These are phyloP conservation scores for Drosophila setifemur DNA, from an alignment of 1,140 invertebrate species.

Conservation along the genomic window DNA sequence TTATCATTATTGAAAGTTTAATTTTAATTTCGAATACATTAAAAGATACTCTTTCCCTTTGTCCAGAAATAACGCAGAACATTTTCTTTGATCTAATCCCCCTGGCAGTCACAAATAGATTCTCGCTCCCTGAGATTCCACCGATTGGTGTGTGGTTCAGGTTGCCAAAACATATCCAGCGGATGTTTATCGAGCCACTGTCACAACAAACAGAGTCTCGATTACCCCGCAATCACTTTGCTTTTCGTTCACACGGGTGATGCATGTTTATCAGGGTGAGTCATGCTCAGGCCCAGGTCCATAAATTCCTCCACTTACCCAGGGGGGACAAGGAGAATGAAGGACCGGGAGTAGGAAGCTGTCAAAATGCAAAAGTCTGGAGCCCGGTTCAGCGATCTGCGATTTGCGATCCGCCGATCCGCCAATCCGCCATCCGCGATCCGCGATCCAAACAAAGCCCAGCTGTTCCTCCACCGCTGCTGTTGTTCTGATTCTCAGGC, in stretches of 20 bases:
- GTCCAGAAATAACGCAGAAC: too few relatives aligned
- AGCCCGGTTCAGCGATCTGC: conserved; percentile 42
- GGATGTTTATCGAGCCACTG: conserved; percentile 43
- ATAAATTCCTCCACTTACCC: conserved; percentile 16
- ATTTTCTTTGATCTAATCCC: conserved; percentile 8
- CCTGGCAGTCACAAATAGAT: background rate
- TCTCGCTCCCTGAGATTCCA: background rate
- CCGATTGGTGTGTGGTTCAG: conserved; percentile 4
- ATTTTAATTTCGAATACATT: too few relatives aligned
- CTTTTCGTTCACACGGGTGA: conserved; percentile 39
- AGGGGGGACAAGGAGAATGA: background rate
- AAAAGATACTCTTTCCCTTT: too few relatives aligned
- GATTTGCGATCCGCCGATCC: conserved; percentile 8
- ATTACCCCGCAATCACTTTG: conserved; percentile 34
- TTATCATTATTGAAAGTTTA: too few relatives aligned
- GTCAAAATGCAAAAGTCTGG: conserved; percentile 21
- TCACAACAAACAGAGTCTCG: conserved; percentile 41
- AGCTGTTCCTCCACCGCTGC: conserved; percentile 31
- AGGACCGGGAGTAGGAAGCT: conserved; percentile 11
- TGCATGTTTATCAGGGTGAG: conserved; percentile 33
- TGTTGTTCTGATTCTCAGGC: conserved; percentile 28
- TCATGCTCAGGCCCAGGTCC: conserved; percentile 18
- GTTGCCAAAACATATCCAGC: conserved; percentile 28
- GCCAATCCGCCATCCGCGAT: conserved; percentile 12
- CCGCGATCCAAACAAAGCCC: conserved; percentile 37